Base-by-base conservation (phyloP, 2,797 vertebrate species). In the Typhlichthys eigenmanni region DNA sequence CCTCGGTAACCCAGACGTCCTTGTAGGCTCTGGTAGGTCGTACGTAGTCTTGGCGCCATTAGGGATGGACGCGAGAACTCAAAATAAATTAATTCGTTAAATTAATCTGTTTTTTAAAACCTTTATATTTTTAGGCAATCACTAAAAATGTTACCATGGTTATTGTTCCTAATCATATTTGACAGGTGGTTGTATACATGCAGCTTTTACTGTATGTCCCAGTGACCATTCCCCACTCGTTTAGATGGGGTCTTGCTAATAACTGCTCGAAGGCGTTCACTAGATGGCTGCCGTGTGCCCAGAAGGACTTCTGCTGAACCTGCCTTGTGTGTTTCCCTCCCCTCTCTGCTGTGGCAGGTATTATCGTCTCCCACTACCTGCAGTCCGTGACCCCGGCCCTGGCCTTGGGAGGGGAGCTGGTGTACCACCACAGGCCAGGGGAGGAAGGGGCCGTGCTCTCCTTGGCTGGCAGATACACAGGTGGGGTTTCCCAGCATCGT, bases 331-430 rank as follows among this genome's bases (percentile, higher is more conserved):
- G 11, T 8, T 46, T 43, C 12, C 24, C n/a, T 12, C 12, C 13
- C 14, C 24, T 4, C 8, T 16, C 13, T 7, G 19, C 1, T 43
- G 47, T 47, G 0, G 45, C 80, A 97, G 95, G 95, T 47, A 94
- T 96, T 54, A 64, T 96, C 0, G 88, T 96, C 58, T 88, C 94
- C 2, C 95, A 97, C 78, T 96, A 95, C 79, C 92, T 96, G 13
- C 95, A 96, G 93, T 95, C 95, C 55, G 75, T 97, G 46, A 95
- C 95, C 0, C 86, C 95, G 0, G 79, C 89, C 24, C 86, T 97
- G 81, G 95, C 95, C 8, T 81, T 97, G 71, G 95, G 95, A 1
- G 95, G 94, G 60, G 95, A 96, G 86, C 85, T 96, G 51, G 94
- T 97, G 55, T 97, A 95, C 79, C 95, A 96, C 78, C 89, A 92